Percentiles rank a stretch among this genome's conserved stretches.
Conservation (phyloP, 2,888 invertebrate genomes). For the Pteria penguin region DNA sequence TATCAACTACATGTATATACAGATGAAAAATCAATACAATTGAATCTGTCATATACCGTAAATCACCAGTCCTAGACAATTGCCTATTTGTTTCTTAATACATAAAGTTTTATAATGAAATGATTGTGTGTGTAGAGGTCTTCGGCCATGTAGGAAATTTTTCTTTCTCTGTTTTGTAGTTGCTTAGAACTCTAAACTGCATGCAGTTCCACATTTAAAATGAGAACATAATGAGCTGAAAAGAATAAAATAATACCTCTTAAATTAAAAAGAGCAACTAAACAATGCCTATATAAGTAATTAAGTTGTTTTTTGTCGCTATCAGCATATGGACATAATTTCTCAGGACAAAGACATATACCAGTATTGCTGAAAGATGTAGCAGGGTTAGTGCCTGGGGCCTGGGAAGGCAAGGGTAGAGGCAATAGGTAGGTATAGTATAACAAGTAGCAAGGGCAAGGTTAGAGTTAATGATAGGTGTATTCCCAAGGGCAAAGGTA, state of each 20-base stretch:
- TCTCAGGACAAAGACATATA: constrained; percentile 49
- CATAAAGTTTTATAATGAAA: too few species aligned
- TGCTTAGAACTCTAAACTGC: too few species aligned
- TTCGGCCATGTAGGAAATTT: too few species aligned
- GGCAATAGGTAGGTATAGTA: constrained; percentile 57
- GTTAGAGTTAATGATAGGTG: too few species aligned
- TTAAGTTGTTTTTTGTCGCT: not conserved
- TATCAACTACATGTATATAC: too few species aligned
- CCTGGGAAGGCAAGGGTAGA: constrained; percentile 64
- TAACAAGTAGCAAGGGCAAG: constrained; percentile 54
- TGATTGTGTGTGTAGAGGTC: too few species aligned
- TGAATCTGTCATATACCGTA: too few species aligned
- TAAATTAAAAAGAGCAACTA: not conserved
- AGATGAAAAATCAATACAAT: too few species aligned
- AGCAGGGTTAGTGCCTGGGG: constrained; percentile 67
- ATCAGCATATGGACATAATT: constrained; percentile 61
- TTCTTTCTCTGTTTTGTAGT: too few species aligned
- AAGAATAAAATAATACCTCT: not conserved
- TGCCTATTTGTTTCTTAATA: too few species aligned
- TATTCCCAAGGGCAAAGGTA: constrained; percentile 60
- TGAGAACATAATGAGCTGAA: not conserved
- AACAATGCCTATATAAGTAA: not conserved
- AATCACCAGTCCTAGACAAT: too few species aligned
- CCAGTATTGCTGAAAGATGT: constrained; percentile 66
- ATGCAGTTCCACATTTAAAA: too few species aligned